phyloP scores from a whole-genome alignment of 2,797 vertebrate genomes.

The Scarus forsteni region DNA sequence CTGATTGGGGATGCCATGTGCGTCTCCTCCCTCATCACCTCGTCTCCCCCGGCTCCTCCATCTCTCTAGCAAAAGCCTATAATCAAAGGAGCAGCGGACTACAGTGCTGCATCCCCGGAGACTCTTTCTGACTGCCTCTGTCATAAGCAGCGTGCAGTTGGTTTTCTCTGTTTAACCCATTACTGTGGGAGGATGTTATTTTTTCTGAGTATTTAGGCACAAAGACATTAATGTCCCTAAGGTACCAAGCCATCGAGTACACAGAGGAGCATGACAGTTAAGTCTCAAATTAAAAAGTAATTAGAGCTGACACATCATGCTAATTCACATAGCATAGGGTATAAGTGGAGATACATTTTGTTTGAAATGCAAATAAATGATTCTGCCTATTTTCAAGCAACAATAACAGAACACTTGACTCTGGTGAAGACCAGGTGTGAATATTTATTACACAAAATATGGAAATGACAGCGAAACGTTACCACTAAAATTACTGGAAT shows the following conservation, averaged over 20 bases:
- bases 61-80: conserved; percentile 34
- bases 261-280: not conserved
- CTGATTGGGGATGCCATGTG: conserved; percentile 22
- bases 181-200: not conserved
- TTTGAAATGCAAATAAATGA: not conserved
- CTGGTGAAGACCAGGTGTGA: too few species aligned
- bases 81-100: conserved; percentile 47
- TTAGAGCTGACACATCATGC: not conserved
- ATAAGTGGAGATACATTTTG: not conserved
- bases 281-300: not conserved
- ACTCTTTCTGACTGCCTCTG: conserved; percentile 10
- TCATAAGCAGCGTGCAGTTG: conserved; percentile 25
- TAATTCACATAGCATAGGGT: not conserved
- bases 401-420: too few species aligned
- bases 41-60: conserved; percentile 8
- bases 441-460: too few species aligned
- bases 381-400: too few species aligned
- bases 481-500: too few species aligned
- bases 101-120: conserved; percentile 25
- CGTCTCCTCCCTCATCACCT: conserved; percentile 23
- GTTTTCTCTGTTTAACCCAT: conserved; percentile 31
- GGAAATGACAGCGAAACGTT: too few species aligned
- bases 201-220: not conserved
- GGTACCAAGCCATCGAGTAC: not conserved
- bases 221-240: not conserved